Conservation (phyloP, 2,113 vertebrate species). For the Hippocampus zosterae region DNA sequence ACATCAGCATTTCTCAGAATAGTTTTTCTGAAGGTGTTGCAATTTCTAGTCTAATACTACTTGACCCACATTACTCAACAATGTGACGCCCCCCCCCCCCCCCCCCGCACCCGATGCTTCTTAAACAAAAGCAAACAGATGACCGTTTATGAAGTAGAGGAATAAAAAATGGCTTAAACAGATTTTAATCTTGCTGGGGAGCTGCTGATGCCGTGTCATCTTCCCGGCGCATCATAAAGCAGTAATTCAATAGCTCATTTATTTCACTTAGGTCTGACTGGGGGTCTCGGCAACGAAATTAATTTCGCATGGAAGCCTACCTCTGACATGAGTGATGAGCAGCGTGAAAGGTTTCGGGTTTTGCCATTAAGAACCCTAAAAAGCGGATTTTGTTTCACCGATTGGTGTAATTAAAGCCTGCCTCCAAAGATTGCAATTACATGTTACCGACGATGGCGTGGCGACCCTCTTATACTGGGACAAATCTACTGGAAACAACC, state of each 20-base stretch:
- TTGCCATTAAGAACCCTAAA: conserved; percentile 7
- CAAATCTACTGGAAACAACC: conserved; percentile 62
- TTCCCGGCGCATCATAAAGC: conserved; percentile 49
- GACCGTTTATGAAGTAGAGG: conserved; percentile 5
- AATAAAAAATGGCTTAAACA: conserved; percentile 1
- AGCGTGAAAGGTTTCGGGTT: conserved; percentile 37
- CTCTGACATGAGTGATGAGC: conserved; percentile 57
- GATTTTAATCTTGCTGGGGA: conserved; percentile 10
- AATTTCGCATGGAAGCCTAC: conserved; percentile 51
- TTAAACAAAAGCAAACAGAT: conserved; percentile 5
- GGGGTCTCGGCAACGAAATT: conserved; percentile 57
- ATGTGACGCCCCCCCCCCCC: background rate
- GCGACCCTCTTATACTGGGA: conserved; percentile 52
- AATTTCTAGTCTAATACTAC: conserved; percentile 9
- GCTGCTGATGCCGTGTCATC: conserved; percentile 13
- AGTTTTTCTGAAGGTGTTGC: background rate
- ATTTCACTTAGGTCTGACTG: conserved; percentile 58
- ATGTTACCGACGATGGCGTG: conserved; percentile 36
- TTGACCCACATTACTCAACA: conserved; percentile 4
- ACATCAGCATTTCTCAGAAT: background rate
- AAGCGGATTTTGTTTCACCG: conserved; percentile 12
- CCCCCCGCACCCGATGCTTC: background rate
- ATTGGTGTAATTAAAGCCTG: conserved; percentile 41
- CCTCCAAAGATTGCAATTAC: conserved; percentile 30
- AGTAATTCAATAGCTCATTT: conserved; percentile 67